A percentile compares a stretch with the other conserved stretches of the same genome.
Conservation (phyloP, 2,797 vertebrate species). For the Lithobates pipiens region DNA sequence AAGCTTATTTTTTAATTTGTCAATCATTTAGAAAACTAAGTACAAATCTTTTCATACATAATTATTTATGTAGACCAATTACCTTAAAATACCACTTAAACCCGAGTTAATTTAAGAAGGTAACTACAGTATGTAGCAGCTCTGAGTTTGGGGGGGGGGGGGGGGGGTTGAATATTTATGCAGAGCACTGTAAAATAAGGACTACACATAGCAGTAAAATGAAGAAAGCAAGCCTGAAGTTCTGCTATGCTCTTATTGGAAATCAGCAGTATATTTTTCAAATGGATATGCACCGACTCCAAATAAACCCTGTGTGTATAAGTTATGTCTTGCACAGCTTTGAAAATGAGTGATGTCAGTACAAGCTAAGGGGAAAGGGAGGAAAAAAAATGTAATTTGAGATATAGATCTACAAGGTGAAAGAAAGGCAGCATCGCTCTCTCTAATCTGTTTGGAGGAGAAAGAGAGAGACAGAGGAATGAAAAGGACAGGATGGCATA, state of each 20-base stretch:
- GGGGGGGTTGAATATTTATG: not conserved
- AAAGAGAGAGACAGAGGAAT: slow-evolving; percentile 33
- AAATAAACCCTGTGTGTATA: slow-evolving; percentile 10
- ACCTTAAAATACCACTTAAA: too few species aligned
- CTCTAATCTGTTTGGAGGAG: slow-evolving; percentile 53
- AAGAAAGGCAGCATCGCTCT: slow-evolving; percentile 51
- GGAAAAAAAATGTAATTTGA: slow-evolving; percentile 57
- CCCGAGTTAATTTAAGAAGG: too few species aligned
- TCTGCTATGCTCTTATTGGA: slow-evolving; percentile 7
- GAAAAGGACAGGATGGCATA: slow-evolving; percentile 48
- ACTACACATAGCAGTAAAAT: not conserved
- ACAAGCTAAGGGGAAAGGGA: slow-evolving; percentile 11
- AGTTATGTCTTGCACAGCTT: slow-evolving; percentile 37
- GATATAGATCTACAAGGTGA: slow-evolving; percentile 62
- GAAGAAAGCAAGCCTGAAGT: not conserved
- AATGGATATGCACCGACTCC: slow-evolving; percentile 20
- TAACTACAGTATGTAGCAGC: not conserved
- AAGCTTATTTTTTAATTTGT: too few species aligned
- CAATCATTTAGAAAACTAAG: too few species aligned
- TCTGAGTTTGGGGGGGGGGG: not conserved
- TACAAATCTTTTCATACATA: too few species aligned
- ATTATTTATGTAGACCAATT: too few species aligned
- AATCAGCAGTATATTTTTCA: slow-evolving; percentile 32
- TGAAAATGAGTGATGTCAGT: slow-evolving; percentile 48
- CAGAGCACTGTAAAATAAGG: not conserved